These are phyloP conservation scores for Idaea straminata DNA, from an alignment of 2,888 invertebrate species.

Conservation along the genomic window DNA sequence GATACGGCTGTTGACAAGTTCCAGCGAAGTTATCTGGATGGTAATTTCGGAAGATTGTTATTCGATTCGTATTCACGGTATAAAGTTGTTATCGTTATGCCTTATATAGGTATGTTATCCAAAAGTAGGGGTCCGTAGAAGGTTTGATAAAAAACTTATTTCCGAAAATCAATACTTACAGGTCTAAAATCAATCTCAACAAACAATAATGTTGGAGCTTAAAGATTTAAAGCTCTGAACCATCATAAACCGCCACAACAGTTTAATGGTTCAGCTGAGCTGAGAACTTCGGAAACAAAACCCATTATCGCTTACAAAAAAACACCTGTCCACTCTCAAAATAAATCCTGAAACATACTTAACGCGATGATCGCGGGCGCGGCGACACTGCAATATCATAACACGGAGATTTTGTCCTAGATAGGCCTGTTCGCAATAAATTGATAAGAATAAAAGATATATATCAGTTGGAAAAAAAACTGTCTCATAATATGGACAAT, in stretches of 20 bases:
- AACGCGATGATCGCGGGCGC: constrained; percentile 57
- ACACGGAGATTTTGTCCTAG: constrained; percentile 75
- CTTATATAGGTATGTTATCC: too few relatives aligned
- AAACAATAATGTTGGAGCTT: too few relatives aligned
- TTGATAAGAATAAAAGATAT: not conserved
- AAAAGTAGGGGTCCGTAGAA: too few relatives aligned
- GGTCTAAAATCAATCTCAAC: too few relatives aligned
- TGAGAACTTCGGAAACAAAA: constrained; percentile 7
- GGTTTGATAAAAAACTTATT: too few relatives aligned
- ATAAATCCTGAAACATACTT: constrained; percentile 56
- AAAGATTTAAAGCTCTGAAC: constrained; percentile 7
- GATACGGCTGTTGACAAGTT: too few relatives aligned
- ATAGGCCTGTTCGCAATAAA: constrained; percentile 32
- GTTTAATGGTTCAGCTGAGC: not conserved
- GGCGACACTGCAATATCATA: constrained; percentile 56
- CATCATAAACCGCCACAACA: constrained; percentile 5
- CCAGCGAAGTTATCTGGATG: too few relatives aligned
- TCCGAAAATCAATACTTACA: too few relatives aligned
- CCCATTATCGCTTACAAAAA: constrained; percentile 23
- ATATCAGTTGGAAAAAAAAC: not conserved
- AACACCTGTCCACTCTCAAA: constrained; percentile 42
- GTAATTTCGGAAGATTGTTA: too few relatives aligned
- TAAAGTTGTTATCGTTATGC: too few relatives aligned
- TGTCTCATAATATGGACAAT: too few relatives aligned
- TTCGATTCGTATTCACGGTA: too few relatives aligned